Evolutionary conservation across 2,113 vertebrate species (phyloP).

Genomic region (Paracanthobrama guichenoti): DNA sequence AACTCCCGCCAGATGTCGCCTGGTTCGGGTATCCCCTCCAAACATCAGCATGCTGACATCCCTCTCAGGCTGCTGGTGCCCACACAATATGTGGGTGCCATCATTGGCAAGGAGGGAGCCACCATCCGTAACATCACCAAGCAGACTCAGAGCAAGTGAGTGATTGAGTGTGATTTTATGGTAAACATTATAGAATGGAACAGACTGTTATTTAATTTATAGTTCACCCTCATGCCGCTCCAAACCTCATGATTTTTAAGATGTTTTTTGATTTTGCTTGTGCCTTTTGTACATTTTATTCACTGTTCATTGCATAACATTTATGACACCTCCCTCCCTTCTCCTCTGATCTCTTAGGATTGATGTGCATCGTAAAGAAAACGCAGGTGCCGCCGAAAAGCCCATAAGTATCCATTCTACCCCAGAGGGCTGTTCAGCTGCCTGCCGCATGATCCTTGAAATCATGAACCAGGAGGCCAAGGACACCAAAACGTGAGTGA

Average conservation of each 20-base stretch:
- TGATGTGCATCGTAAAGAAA: slow-evolving; percentile 94
- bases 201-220: background rate
- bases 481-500: slow-evolving; percentile 92
- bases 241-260: background rate
- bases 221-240: background rate
- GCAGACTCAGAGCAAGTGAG: slow-evolving; percentile 96
- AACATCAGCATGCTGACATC: slow-evolving; percentile 88
- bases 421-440: slow-evolving; percentile 89
- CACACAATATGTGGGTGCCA: slow-evolving; percentile 92
- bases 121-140: slow-evolving; percentile 97
- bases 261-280: background rate
- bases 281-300: background rate
- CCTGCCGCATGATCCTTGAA: slow-evolving; percentile 94
- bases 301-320: background rate
- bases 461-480: slow-evolving; percentile 98
- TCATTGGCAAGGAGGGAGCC: slow-evolving; percentile 94
- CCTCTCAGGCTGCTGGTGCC: slow-evolving; percentile 92
- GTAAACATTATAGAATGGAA: background rate
- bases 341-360: slow-evolving; percentile 74
- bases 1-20: slow-evolving; percentile 83
- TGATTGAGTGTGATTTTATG: slow-evolving; percentile 21
- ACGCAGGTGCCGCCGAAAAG: slow-evolving; percentile 90
- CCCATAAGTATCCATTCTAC: slow-evolving; percentile 96
- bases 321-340: background rate
- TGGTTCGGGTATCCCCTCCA: slow-evolving; percentile 76